Base-by-base conservation (phyloP, 1,140 invertebrate genomes). In the Dufourea novaeangliae region DNA sequence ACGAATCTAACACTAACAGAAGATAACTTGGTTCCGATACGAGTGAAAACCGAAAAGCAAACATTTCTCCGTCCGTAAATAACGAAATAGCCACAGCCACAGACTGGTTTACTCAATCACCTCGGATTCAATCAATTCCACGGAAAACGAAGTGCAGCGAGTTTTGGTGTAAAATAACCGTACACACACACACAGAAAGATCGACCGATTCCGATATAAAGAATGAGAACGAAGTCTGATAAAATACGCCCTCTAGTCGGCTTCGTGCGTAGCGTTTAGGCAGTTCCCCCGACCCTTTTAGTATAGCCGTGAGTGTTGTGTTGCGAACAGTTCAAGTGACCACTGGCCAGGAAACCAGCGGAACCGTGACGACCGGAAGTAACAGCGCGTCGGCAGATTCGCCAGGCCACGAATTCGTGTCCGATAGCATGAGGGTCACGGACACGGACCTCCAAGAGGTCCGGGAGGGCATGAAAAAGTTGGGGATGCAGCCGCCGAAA, bases 361-460 rank as follows among this genome's bases (percentile, higher is more conserved):
- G 68, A 73, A 66, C 66, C 50, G 78, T 44, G 56, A 79, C 78
- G 17, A 68, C 82, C 67, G 63, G 77, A 50, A 79, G 67, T 84
- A 84, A 76, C 82, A 85, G 12, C 79, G 63, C 81, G 25, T 52
- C 80, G 61, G 85, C 84, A 25, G 88, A 91, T 85, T 89, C 90
- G 29, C 84, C 90, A 56, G 88, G 87, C 74, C 90, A 93, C 76
- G 95, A 95, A 89, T 95, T 95, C 93, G 94, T 96, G 83, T 95
- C 95, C 79, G 95, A 96, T 90, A 93, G 93, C 79, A 94, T 95
- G 87, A 93, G 94, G 90, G 93, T 93, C 44, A 92, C 93, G 73
- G 93, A 92, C 77, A 92, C 93, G 81, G 95, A 96, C 88, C 92
- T 95, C 81, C 93, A 94, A 84, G 95, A 96, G 89, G 95, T 95